Evolutionary conservation across 2,797 vertebrate species (phyloP).

Genomic region (Peromyscus aztecus): DNA sequence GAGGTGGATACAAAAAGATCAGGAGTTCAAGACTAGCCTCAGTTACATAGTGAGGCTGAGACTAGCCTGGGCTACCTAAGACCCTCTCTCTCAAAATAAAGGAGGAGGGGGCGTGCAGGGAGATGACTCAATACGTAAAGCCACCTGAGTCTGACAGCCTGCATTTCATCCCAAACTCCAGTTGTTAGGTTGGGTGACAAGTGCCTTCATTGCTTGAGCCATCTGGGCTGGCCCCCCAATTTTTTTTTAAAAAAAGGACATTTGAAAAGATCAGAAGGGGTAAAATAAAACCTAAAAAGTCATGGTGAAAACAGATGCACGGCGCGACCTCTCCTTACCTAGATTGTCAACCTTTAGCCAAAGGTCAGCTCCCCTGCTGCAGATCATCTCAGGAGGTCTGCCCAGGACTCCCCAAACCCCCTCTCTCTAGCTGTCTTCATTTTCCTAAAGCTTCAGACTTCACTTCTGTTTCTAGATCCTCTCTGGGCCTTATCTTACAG

Average conservation of each 20-base stretch:
- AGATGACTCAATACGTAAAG: neutral
- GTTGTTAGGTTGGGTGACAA: neutral
- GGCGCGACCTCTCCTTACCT: neutral
- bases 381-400: neutral
- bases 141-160: neutral
- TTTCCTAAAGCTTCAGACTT: constrained; percentile 10
- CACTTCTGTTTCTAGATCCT: neutral
- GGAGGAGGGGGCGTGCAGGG: too few species aligned
- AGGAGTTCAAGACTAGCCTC: neutral
- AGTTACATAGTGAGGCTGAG: neutral
- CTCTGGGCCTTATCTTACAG: neutral
- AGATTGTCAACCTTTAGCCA: neutral
- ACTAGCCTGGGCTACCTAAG: neutral
- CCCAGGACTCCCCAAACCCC: neutral
- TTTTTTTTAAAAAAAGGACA: neutral
- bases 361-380: neutral
- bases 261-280: constrained; percentile 28
- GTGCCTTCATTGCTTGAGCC: neutral
- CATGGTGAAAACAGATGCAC: too few species aligned
- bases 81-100: neutral
- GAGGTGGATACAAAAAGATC: neutral
- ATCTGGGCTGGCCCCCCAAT: neutral
- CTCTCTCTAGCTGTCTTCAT: neutral
- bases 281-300: constrained; percentile 52
- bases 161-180: too few species aligned